Evolutionary conservation across 2,797 vertebrate species (phyloP), one percentile per base, ranked within the genome.

Genomic region (Coccyzus lansbergi): DNA sequence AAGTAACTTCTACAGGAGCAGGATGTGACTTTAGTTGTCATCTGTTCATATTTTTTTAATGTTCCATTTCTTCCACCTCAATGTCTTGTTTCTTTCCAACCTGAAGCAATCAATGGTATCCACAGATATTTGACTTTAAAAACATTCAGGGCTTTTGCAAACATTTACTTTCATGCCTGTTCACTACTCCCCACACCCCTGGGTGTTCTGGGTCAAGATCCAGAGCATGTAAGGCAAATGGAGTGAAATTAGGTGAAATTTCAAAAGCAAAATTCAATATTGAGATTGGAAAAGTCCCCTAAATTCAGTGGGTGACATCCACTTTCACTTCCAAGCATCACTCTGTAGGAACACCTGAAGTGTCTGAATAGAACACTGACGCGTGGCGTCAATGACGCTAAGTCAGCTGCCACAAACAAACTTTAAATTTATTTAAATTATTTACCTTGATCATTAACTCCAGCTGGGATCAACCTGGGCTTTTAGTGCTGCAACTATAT

Each of bases 211-310:
- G 5, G 15, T 55, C 21, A 55, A 26, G 21, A 63, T 19, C 8
- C 12, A 60, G 60, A 76, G 26, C 21, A 28, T 0, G 2, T 7
- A 58, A 80, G 4, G 11, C 20, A 40, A 0, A 1, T 24, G 7
- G 24, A 52, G 10, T 19, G 18, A 76, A 90, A 92, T 20, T 6
- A 62, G 67, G 10, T 48, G 31, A 68, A 79, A 65, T 60, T 1
- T 74, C 15, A 26, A 56, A 15, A 59, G 14, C 4, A 17, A 42
- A 58, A 58, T 18, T 67, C 18, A 51, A 7, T 13, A 17, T 0
- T n/a, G 26, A 19, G 26, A 29, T 9, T 19, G 7, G 20, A 36
- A 68, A 86, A 56, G 8, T 9, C 70, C 8, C 2, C 40, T 17
- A 3, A 71, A 42, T 11, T 88, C 1, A 0, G 26, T 12, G 25